A percentile compares a stretch with the other conserved stretches of the same genome.
phyloP scores from a whole-genome alignment of 2,888 invertebrate genomes.

The Exocentrus adspersus region DNA sequence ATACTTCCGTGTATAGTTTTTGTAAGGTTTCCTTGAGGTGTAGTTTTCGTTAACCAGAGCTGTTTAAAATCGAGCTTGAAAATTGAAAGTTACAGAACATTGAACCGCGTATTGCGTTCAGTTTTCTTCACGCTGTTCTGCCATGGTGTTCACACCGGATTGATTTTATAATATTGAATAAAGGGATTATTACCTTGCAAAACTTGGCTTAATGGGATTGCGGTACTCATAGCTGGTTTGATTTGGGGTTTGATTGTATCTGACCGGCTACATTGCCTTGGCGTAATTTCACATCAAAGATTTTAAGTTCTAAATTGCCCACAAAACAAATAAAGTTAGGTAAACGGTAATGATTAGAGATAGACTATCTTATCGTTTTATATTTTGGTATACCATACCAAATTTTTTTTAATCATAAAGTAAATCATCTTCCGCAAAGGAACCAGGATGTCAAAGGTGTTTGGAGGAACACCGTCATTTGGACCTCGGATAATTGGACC shows the following conservation, averaged over 20 bases:
- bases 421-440: too few species aligned
- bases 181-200: background rate
- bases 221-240: background rate
- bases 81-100: slow-evolving; percentile 24
- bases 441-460: too few species aligned
- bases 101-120: slow-evolving; percentile 20
- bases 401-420: too few species aligned
- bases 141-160: background rate
- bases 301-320: too few species aligned
- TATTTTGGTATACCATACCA: too few species aligned
- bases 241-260: background rate
- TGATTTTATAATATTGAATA: slow-evolving; percentile 8
- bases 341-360: too few species aligned
- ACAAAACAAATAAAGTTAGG: too few species aligned
- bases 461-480: too few species aligned
- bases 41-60: slow-evolving; percentile 20
- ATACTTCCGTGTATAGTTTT: slow-evolving; percentile 28
- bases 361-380: too few species aligned
- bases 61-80: slow-evolving; percentile 27
- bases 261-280: background rate
- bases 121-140: slow-evolving; percentile 14
- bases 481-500: too few species aligned
- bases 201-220: background rate
- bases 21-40: slow-evolving; percentile 27
- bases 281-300: too few species aligned